Base-by-base conservation (phyloP, 1,140 invertebrate species). In the Penaeus japonicus region DNA sequence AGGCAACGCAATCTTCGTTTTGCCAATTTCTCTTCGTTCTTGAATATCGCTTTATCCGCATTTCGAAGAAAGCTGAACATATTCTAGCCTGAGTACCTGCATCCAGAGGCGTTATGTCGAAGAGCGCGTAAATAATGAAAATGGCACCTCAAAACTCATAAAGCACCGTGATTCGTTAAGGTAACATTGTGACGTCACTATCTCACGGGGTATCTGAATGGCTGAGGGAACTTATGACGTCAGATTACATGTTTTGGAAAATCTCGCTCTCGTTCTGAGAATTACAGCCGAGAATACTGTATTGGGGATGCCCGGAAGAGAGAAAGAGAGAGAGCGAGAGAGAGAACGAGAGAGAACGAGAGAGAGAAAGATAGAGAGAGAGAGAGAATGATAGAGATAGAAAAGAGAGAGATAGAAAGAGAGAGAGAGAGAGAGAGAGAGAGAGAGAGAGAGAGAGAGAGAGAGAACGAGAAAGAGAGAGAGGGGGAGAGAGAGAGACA, bases 151-250 rank as follows among this genome's bases (percentile, higher is more conserved):
- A 0, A 27, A 54, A 7, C 47, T 88, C 86, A 75, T 88, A 88
- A 88, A 88, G 79, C 86, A 88, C 86, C 79, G 27, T 88, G 86
- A 88, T 88, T 88, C 80, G 86, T 88, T 88, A 88, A 82, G 86
- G 86, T 88, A 88, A 82, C 86, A 83, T 88, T 88, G 86, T 88
- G 86, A 88, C n/a, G 86, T 88, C 86, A 88, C 65, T 47, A 77
- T 82, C 24, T 54, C 39, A 22, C 57, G 35, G 62, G 47, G 39
- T 80, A 75, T 35, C 65, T 88, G 78, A 88, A 77, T 88, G 80
- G 86, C n/a, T n/a, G n/a, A n/a, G 86, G 86, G 82, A 88, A 83
- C 62, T 54, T 55, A 75, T 83, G 86, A 82, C 62, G 80, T 88
- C 62, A 82, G 57, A 82, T 57, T 57, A 59, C 59, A 75, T 32